phyloP scores from a whole-genome alignment of 2,797 vertebrate genomes.

The Toxotes lorentzi region DNA sequence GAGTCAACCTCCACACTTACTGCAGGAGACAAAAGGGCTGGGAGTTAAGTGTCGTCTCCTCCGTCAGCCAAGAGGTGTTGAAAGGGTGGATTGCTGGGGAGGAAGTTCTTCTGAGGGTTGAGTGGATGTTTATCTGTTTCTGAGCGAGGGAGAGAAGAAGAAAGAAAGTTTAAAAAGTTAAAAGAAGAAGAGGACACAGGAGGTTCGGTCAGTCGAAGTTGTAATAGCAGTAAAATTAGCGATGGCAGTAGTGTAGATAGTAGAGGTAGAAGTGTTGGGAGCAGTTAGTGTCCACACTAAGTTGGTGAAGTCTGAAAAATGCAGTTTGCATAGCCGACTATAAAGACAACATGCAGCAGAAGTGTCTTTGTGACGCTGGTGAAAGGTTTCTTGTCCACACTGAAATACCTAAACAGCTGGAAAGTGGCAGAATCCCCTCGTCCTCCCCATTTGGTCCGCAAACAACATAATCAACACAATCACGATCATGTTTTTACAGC shows the following conservation, averaged over 20 bases:
- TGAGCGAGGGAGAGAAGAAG: constrained; percentile 40
- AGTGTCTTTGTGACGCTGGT: neutral
- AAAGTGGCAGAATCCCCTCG: no score
- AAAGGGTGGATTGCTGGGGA: constrained; percentile 76
- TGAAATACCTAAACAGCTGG: neutral
- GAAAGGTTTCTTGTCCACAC: neutral
- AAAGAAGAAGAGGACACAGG: neutral
- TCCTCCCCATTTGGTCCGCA: neutral
- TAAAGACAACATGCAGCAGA: neutral
- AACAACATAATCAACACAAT: neutral
- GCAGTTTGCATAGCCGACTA: neutral
- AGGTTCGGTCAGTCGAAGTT: neutral
- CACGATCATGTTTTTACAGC: no score
- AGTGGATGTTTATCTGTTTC: constrained; percentile 77
- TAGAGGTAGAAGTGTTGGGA: neutral
- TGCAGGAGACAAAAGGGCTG: constrained; percentile 77
- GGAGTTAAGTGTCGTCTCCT: constrained; percentile 77
- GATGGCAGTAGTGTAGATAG: neutral
- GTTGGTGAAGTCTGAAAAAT: neutral
- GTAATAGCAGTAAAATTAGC: neutral
- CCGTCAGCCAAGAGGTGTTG: constrained; percentile 74
- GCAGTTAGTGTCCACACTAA: neutral
- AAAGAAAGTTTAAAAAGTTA: constrained; percentile 18
- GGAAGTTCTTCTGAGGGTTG: constrained; percentile 79
- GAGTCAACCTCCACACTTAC: constrained; percentile 77